Evolutionary conservation across 2,888 invertebrate genomes (phyloP), one percentile per base, ranked within the genome.

Genomic region (Catocala nupta): DNA sequence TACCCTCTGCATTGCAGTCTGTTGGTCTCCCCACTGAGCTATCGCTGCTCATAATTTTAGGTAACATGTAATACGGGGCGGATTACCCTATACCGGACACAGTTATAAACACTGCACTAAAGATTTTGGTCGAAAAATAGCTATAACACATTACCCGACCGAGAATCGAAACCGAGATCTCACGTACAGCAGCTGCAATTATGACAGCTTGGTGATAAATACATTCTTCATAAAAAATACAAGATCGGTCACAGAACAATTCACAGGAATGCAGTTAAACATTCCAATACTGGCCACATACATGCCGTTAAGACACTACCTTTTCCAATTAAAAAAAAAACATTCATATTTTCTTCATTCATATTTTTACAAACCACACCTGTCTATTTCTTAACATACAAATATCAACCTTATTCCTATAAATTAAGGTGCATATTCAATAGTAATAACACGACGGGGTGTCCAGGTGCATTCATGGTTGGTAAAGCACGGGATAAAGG

Each of bases 381-480:
- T 89, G 88, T 78, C 81, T 34, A 44, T 43, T 12, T 36, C 44
- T 3, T 25, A 16, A 0, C 12, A n/a, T 42, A 11, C n/a, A 16
- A 56, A 34, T 65, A n/a, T 33, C 8, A 63, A 70, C 65, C 51
- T 13, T 75, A 71, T 43, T 0, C 0, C 0, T 12, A 47, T 0
- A 0, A 0, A 0, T 5, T 71, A 52, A 34, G 39, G 51, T 50
- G 1, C 25, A 53, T 47, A 48, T 39, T 70, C 10, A 51, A 52
- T n/a, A 59, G 42, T 9, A 5, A 9, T 10, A 1, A 9, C n/a
- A 9, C 9, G 36, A 13, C 72, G 75, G 65, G 64, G 65, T 81
- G 76, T 69, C 91, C 91, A 91, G 91, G 92, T 92, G 92, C 70
- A 73, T 86, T 89, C 81, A 91, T 85, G 90, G 73, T 89, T 81